phyloP scores from a whole-genome alignment of 2,797 vertebrate genomes.

The Syngnathus rostellatus region DNA sequence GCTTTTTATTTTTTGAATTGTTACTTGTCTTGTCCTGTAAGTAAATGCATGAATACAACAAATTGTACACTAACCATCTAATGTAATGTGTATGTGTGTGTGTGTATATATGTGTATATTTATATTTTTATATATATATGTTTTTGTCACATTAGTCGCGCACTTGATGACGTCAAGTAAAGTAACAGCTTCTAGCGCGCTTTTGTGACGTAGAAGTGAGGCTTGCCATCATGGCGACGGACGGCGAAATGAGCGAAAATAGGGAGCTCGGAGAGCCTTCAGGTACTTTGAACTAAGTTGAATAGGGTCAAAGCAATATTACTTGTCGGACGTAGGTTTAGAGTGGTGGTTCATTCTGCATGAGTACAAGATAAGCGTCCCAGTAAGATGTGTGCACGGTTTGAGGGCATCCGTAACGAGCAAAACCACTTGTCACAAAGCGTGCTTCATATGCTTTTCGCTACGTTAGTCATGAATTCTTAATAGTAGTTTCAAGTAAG shows the following conservation, averaged over 20 bases:
- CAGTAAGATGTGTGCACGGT: not conserved
- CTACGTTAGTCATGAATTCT: not conserved
- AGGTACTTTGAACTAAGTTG: conserved; percentile 38
- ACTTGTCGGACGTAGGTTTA: not conserved
- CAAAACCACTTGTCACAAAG: conserved; percentile 6
- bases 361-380: not conserved
- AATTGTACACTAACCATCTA: too few species aligned
- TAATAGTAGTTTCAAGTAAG: not conserved
- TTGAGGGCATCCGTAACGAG: not conserved
- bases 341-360: not conserved
- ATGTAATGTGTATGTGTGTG: too few species aligned
- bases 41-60: not conserved
- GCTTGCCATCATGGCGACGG: conserved; percentile 66
- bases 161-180: not conserved
- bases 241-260: conserved; percentile 61
- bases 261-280: conserved; percentile 53
- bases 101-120: too few species aligned
- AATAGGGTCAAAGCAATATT: not conserved
- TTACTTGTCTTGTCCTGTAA: not conserved
- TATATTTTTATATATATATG: not conserved
- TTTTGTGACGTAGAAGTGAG: conserved; percentile 44
- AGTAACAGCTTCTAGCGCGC: conserved; percentile 22
- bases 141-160: not conserved
- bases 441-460: not conserved
- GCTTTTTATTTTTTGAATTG: not conserved